Conservation (phyloP, 2,797 vertebrate species). For the Siniperca undulata region DNA sequence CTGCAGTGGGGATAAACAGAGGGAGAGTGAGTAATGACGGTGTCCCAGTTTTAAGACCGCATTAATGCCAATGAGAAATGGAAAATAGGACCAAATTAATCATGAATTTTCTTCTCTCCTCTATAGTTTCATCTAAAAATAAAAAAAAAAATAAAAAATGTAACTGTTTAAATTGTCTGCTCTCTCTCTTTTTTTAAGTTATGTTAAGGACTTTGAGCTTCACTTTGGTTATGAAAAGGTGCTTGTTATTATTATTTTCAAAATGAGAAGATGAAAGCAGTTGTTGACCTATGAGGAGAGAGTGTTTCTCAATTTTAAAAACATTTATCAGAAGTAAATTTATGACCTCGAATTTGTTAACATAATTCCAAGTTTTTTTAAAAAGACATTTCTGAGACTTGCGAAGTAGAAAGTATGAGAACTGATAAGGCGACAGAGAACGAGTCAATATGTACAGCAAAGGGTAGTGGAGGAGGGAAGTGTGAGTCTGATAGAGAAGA, state of each 20-base stretch:
- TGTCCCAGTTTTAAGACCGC: not conserved
- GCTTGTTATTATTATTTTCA: not conserved
- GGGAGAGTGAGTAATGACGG: not conserved
- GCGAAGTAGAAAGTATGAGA: not conserved
- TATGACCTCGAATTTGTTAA: not conserved
- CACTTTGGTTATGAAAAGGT: no score
- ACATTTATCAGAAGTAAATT: not conserved
- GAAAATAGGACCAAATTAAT: not conserved
- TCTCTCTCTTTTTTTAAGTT: not conserved
- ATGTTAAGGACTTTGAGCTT: not conserved
- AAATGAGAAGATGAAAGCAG: not conserved
- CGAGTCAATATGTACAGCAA: not conserved
- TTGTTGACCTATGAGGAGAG: not conserved
- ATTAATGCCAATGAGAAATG: not conserved
- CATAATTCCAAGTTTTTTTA: not conserved
- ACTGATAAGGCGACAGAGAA: not conserved
- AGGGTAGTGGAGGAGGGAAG: slow-evolving; percentile 9
- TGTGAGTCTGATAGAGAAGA: slow-evolving; percentile 17
- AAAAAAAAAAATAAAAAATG: not conserved
- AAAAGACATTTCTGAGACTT: not conserved
- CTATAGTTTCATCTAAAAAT: not conserved
- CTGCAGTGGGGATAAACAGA: not conserved
- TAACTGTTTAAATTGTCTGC: not conserved
- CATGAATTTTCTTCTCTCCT: not conserved
- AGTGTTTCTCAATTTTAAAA: not conserved